phyloP scores from a whole-genome alignment of 2,888 invertebrate genomes.

The Platycnemis pennipes region DNA sequence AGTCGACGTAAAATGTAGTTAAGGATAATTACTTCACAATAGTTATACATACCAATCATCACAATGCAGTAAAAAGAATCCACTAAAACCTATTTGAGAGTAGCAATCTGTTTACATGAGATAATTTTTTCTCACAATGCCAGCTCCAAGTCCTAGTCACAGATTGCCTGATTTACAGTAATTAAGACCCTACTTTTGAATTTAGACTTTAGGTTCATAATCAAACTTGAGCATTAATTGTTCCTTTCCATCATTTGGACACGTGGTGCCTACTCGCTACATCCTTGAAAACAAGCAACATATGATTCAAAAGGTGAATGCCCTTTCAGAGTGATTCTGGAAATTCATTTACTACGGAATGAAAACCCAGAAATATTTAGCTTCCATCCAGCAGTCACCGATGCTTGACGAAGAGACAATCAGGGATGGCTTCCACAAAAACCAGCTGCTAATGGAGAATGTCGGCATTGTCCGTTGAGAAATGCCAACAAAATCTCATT shows the following conservation, averaged over 20 bases:
- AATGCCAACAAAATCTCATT: not conserved
- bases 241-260: not conserved
- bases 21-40: no score
- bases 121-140: no score
- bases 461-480: not conserved
- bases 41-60: no score
- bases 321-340: not conserved
- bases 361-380: not conserved
- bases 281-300: not conserved
- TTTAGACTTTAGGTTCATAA: not conserved
- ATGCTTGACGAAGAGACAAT: not conserved
- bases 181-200: not conserved
- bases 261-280: not conserved
- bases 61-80: no score
- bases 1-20: no score
- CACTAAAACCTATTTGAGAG: no score
- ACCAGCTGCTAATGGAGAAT: not conserved
- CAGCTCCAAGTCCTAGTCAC: no score
- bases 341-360: not conserved
- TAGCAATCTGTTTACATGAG: no score
- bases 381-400: not conserved
- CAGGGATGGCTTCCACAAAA: not conserved
- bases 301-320: not conserved
- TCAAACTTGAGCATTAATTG: not conserved
- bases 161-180: not conserved